Base-by-base conservation (phyloP, 1,140 invertebrate genomes). In the Homalodisca vitripennis region DNA sequence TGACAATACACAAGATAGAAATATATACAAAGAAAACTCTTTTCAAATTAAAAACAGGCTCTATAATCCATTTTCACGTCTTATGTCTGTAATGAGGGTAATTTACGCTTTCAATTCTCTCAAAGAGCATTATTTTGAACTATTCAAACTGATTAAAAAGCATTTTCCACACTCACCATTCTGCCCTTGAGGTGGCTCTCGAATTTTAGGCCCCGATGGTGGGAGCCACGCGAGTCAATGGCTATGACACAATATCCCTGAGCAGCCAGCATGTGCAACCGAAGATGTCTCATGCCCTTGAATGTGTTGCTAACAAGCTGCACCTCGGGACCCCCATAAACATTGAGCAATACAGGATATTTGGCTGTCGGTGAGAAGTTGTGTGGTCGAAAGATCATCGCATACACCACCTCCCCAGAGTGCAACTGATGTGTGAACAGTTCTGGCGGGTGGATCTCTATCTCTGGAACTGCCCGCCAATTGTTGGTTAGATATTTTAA, bases 291-390 rank as follows among this genome's bases (percentile, higher is more conserved):
- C 83, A 92, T 91, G 69, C 92, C 93, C 91, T 97, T 97, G 78
- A 96, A 98, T 24, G 90, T 92, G 82, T 99, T 99, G 32, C 93
- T 94, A 41, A 99, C 97, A 32, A 98, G 86, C 84, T 99, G 97
- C 27, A 99, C 95, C 80, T 98, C 95, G 0, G 97, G 97, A 14
- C 98, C 97, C 27, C 96, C 98, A 79, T 99, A 99, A 20, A 99
- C 92, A 80, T 98, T 95, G 17, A 99, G 83, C 67, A 99, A 89
- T 0, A 95, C 97, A 1, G 98, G 97, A 83, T 97, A 97, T 70
- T 93, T 92, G 32, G 86, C 80, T 12, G 88, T 90, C 6, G 85
- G 78, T 74, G 89, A 84, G 74, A 88, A 92, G 78, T 90, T 89
- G 74, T 90, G 87, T 0, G 95, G 95, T 74, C 93, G 90, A 80